Base-by-base conservation (phyloP, 2,797 vertebrate genomes). In the Ispidina picta region DNA sequence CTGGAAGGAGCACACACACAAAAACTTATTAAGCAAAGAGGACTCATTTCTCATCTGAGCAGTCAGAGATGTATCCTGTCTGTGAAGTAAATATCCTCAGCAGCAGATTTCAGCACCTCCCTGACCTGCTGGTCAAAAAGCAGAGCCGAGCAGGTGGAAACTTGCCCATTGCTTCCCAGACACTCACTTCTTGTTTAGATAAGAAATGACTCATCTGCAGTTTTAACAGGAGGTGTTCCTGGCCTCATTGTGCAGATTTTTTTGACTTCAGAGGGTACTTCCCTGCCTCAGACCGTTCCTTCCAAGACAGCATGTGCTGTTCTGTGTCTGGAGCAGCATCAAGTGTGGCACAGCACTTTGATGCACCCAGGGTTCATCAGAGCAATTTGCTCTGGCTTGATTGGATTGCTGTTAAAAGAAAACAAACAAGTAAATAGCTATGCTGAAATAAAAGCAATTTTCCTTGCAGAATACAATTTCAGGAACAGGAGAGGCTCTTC, bases 71-170 rank as follows among this genome's bases (percentile, higher is more conserved):
- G 86, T 79, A 68, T 54, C 4, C 3, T 77, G 8, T 7, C 25
- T 83, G 21, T 82, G 66, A 73, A 91, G 81, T 59, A 90, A 86
- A 82, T 33, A 79, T 37, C 26, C 72, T 80, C 62, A 74, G 62
- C 54, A 93, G 76, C 16, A 83, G 37, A 71, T 84, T 90, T 90
- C 55, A 86, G 71, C 71, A 62, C 43, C 49, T 91, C 79, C 51
- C 51, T 84, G 80, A 79, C 58, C 68, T 8, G 4, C 13, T 64
- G 43, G 73, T 80, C 56, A 89, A 73, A 89, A 94, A 81, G 29
- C 59, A 88, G 44, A 73, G 54, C 29, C 2, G 3, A 93, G n/a
- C 22, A 64, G 56, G 66, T 0, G 3, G 89, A 76, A 92, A 7
- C 26, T 33, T 54, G 14, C 28, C 65, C 49, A 52, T 54, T 1